These are phyloP conservation scores for Turdus rufiventris DNA, from an alignment of 2,113 vertebrate genomes.

Conservation along the genomic window DNA sequence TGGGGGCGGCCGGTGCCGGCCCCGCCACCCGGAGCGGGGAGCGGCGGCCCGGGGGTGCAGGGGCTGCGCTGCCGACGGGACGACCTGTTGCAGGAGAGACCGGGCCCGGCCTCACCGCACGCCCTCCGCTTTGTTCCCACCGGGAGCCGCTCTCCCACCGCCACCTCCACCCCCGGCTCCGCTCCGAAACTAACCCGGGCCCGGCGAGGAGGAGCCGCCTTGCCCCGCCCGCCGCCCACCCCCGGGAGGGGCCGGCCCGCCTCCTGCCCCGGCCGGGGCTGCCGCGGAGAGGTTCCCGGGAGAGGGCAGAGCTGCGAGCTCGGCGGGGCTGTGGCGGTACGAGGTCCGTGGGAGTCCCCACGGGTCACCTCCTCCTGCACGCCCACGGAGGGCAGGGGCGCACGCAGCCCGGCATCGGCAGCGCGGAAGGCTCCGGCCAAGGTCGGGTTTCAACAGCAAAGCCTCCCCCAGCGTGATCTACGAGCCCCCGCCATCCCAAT, in stretches of 20 bases:
- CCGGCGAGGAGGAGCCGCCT: background rate
- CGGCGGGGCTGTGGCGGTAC: rapidly evolving
- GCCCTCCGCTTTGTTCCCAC: slow-evolving; percentile 3
- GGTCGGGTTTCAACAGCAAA: background rate
- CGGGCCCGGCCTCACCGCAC: background rate
- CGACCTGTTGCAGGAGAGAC: slow-evolving; percentile 34
- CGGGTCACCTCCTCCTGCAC: background rate
- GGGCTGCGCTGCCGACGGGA: background rate
- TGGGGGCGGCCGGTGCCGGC: slow-evolving; percentile 63
- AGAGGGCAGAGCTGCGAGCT: too few species aligned
- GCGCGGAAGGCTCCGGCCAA: background rate
- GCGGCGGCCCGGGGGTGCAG: background rate
- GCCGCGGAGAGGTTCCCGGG: background rate
- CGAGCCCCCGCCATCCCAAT: background rate
- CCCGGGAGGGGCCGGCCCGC: background rate
- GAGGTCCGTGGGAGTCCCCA: rapidly evolving
- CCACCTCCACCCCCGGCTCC: background rate
- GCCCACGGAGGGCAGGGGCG: background rate
- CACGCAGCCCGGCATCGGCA: background rate
- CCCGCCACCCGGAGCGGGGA: background rate
- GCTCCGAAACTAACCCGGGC: background rate
- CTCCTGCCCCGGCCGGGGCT: background rate
- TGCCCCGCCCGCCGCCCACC: background rate
- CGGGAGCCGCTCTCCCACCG: background rate
- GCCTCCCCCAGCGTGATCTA: background rate